phyloP scores from a whole-genome alignment of 2,797 vertebrate species.

The Catostomus latipinnis region DNA sequence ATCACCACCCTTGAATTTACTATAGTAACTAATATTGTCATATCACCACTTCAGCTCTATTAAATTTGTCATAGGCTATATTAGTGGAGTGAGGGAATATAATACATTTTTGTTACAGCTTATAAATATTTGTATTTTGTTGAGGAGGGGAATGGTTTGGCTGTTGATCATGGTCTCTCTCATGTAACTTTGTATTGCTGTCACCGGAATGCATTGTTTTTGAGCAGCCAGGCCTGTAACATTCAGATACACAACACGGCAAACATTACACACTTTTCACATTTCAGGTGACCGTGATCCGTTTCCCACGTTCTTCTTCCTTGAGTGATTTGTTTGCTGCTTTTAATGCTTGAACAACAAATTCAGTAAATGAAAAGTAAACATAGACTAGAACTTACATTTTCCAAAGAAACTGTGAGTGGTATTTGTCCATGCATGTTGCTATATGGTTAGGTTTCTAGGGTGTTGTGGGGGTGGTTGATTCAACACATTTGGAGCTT shows the following conservation, averaged over 20 bases:
- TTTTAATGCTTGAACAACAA: not conserved
- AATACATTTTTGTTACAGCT: no score
- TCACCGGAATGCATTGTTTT: slow-evolving; percentile 77
- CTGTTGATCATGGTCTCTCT: slow-evolving; percentile 64
- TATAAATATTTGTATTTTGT: no score
- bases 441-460: not conserved
- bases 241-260: slow-evolving; percentile 52
- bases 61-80: no score
- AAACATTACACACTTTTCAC: slow-evolving; percentile 16
- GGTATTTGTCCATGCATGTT: not conserved
- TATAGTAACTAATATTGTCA: no score
- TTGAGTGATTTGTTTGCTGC: not conserved
- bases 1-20: no score
- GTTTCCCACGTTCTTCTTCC: not conserved
- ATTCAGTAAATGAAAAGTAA: not conserved
- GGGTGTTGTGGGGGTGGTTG: not conserved
- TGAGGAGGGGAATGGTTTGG: slow-evolving; percentile 43
- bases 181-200: slow-evolving; percentile 56
- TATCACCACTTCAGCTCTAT: no score
- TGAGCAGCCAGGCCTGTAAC: slow-evolving; percentile 71
- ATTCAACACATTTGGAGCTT: not conserved
- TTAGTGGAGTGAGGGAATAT: no score
- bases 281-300: slow-evolving; percentile 7
- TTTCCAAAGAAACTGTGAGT: not conserved
- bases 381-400: not conserved